A percentile compares a stretch with the other conserved stretches of the same genome.
phyloP scores from a whole-genome alignment of 2,888 invertebrate species.

The Nowickia ferox region DNA sequence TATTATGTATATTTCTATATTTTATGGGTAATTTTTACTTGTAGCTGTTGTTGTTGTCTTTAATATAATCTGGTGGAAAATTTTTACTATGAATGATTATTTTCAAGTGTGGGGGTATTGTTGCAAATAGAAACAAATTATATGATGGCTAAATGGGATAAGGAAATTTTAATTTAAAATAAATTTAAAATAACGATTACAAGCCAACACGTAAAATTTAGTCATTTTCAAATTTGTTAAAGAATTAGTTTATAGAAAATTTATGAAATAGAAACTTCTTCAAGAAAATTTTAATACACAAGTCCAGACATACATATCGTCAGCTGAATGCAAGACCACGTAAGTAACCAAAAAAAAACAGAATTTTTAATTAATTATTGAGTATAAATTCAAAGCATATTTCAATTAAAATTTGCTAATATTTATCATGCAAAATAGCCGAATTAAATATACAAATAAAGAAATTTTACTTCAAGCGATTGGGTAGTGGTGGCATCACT shows the following conservation, averaged over 20 bases:
- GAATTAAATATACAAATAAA: too few relatives aligned
- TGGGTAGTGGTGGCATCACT: too few relatives aligned
- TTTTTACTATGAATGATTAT: conserved; percentile 48
- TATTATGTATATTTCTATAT: conserved; percentile 19
- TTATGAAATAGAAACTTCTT: background rate
- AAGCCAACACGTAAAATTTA: background rate
- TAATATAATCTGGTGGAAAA: conserved; percentile 67
- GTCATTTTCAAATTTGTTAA: background rate
- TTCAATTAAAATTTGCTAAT: too few relatives aligned
- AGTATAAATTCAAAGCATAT: too few relatives aligned
- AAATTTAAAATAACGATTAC: conserved; percentile 52
- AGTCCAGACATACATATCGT: too few relatives aligned
- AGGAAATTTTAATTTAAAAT: conserved; percentile 67
- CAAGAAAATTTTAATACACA: background rate
- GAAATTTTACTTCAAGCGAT: too few relatives aligned
- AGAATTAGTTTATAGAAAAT: background rate
- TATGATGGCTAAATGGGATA: conserved; percentile 67
- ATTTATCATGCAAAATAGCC: too few relatives aligned
- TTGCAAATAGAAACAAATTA: conserved; percentile 66
- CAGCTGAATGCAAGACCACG: too few relatives aligned
- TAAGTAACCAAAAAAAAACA: too few relatives aligned
- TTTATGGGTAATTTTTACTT: conserved; percentile 65
- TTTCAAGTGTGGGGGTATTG: conserved; percentile 65
- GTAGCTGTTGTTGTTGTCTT: background rate
- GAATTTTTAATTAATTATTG: too few relatives aligned